Conservation (phyloP, 2,113 vertebrate species). For the Phyllostomus discolor region DNA sequence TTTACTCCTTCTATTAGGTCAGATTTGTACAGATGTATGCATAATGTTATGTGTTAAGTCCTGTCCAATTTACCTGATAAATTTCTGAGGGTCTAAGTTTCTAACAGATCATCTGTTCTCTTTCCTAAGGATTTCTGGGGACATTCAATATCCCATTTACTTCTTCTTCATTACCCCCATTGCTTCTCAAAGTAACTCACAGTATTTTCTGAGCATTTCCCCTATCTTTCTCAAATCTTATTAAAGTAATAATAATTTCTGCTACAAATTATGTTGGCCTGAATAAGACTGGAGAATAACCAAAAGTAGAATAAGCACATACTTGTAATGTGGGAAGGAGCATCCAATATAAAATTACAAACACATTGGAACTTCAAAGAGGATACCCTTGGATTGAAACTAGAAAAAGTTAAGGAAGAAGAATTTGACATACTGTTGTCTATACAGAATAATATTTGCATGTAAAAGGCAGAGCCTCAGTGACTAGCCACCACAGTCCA, state of each 20-base stretch:
- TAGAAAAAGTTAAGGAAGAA: neutral
- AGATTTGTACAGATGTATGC: neutral
- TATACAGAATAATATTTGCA: neutral
- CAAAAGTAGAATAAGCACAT: neutral
- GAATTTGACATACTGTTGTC: neutral
- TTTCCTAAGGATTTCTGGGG: neutral
- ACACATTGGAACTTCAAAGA: neutral
- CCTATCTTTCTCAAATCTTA: neutral
- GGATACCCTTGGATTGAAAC: neutral
- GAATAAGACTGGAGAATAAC: neutral
- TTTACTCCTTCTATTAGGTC: neutral
- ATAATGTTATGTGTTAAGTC: neutral
- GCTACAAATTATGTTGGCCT: neutral
- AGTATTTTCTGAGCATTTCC: neutral
- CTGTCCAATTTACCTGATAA: neutral
- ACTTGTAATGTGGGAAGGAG: neutral
- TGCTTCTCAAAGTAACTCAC: neutral
- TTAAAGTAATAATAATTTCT: neutral
- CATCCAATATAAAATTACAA: neutral
- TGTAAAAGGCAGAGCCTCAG: neutral
- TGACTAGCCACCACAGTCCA: neutral
- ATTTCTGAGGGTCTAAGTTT: neutral
- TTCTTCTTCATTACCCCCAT: neutral
- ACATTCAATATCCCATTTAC: accelerated
- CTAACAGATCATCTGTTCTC: neutral